These are phyloP conservation scores for Eunapius fragilis DNA, from an alignment of 37 sponge, comb jelly and placozoan genomes.

Conservation along the genomic window DNA sequence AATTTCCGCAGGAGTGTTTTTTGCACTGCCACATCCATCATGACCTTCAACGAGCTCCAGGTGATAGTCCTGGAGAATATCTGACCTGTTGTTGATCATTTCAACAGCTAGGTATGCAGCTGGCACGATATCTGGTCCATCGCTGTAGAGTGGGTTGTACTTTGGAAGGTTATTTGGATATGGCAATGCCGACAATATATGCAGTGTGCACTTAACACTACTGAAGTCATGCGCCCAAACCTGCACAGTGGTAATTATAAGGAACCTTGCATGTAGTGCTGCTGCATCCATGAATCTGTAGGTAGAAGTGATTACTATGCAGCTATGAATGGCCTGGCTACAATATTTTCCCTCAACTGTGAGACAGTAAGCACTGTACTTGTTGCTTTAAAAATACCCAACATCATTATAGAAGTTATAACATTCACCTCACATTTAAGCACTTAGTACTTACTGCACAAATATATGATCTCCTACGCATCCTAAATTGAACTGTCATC, in stretches of 20 bases:
- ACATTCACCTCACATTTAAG: too few species aligned
- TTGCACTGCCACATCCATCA: slow-evolving; percentile 21
- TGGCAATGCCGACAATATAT: slow-evolving; percentile 14
- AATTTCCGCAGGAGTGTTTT: not conserved
- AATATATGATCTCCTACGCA: too few species aligned
- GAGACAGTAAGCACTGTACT: too few species aligned
- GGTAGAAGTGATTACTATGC: not conserved
- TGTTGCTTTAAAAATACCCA: too few species aligned
- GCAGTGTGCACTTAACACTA: not conserved
- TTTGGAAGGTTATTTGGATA: slow-evolving; percentile 8
- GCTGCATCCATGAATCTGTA: not conserved
- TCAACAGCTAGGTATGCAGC: slow-evolving; percentile 16
- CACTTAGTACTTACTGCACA: too few species aligned
- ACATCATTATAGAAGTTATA: too few species aligned
- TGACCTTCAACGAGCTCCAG: slow-evolving; percentile 31
- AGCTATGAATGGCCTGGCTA: too few species aligned
- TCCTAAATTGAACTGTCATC: too few species aligned
- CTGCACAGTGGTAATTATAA: not conserved
- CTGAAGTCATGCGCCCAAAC: not conserved
- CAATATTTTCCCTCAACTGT: too few species aligned
- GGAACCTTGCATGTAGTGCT: not conserved
- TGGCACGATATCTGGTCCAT: slow-evolving; percentile 14
- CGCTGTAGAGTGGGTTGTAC: not conserved
- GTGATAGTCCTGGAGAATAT: slow-evolving; percentile 6
- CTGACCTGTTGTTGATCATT: slow-evolving; percentile 13